Evolutionary conservation across 2,797 vertebrate genomes (phyloP).

Genomic region (Odontamblyopus rebecca): DNA sequence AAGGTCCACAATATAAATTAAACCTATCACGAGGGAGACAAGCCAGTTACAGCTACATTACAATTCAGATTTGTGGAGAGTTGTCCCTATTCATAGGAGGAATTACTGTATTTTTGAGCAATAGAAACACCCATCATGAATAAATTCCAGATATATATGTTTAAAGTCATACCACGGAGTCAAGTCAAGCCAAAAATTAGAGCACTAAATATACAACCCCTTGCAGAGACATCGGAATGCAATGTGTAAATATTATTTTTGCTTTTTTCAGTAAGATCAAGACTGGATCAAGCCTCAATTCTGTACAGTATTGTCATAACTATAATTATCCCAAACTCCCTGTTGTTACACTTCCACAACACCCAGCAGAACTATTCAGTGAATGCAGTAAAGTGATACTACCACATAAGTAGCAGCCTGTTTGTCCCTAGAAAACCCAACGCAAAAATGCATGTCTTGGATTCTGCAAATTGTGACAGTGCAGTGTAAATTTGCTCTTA

Average conservation of each 20-base stretch:
- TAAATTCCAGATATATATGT: no score
- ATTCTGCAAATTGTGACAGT: neutral
- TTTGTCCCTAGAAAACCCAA: slow-evolving; percentile 43
- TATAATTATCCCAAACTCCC: neutral
- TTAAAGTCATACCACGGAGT: no score
- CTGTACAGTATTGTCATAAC: neutral
- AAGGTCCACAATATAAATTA: no score
- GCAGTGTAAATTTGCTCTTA: slow-evolving; percentile 11
- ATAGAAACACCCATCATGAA: no score
- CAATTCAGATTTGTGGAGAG: no score
- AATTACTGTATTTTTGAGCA: no score
- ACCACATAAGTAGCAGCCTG: slow-evolving; percentile 7
- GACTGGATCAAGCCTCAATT: neutral
- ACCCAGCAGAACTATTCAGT: slow-evolving; percentile 10
- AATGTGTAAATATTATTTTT: no score
- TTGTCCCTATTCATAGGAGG: no score
- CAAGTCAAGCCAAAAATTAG: neutral
- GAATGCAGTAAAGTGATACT: slow-evolving; percentile 28
- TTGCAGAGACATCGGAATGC: neutral
- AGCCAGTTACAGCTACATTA: no score
- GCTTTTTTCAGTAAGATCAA: no score
- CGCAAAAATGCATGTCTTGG: slow-evolving; percentile 10
- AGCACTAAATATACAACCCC: neutral
- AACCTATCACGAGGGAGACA: no score
- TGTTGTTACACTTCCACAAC: neutral